Base-by-base conservation (phyloP, 2,113 vertebrate genomes). In the Tachycineta bicolor region DNA sequence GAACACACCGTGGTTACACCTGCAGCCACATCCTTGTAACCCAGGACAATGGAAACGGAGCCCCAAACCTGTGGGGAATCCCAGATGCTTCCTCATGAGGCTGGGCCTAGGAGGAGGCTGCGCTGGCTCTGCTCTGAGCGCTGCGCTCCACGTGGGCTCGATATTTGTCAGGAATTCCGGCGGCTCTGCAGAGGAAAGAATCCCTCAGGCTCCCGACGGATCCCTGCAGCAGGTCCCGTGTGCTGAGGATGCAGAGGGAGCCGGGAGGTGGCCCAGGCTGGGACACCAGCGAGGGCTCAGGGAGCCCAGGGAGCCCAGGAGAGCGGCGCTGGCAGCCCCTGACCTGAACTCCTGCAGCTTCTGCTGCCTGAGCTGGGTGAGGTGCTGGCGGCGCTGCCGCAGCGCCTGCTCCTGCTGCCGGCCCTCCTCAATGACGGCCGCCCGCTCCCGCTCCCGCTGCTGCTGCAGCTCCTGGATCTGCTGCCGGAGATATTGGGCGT, bases 71-170 rank as follows among this genome's bases (percentile, higher is more conserved):
- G 0, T 29, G 19, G 37, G 29, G 46, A n/a, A 21, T 8, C 2
- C 2, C 2, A 28, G 59, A 18, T 16, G 59, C 46, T 17, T n/a
- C 34, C 37, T 19, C 0, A 1, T 15, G 26, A 21, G n/a, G 16
- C 73, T 24, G 21, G 73, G 26, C n/a, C n/a, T 60, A 76, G n/a
- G 55, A 76, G 9, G 5, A 15, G 8, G 9, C 44, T 37, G n/a
- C 1, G 1, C 20, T 19, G n/a, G 11, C 20, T 31, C 8, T 8
- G 2, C 21, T 24, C 56, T 2, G 7, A 5, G 43, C 55, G 8
- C 2, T 29, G 55, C 55, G 55, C 43, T 75, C 73, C 73, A 47
- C 25, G 2, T 37, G 73, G 55, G 73, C 55, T 8, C 11, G n/a
- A 2, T 37, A 75, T 5, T 23, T 77, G 3, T 50, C 29, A 4